Evolutionary conservation across 37 sponge, comb jelly and placozoan genomes (phyloP).

Genomic region (Amphimedon queenslandica): DNA sequence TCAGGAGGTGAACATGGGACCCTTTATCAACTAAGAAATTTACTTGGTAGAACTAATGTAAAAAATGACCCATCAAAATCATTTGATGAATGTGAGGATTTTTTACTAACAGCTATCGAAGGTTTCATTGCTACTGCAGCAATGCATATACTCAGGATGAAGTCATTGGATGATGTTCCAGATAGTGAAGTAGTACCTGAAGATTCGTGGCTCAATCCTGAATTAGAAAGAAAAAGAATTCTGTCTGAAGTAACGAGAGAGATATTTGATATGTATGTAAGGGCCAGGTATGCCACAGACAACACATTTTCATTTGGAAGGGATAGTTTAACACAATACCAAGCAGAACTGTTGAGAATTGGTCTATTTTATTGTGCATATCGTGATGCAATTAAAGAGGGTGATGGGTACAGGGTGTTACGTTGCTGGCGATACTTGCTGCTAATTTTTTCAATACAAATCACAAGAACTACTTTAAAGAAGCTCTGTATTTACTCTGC

Average conservation of each 20-base stretch:
- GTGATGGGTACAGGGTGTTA: slow-evolving; percentile 10
- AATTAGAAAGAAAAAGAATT: background rate
- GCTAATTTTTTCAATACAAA: slow-evolving; percentile 1
- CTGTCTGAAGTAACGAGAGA: no score
- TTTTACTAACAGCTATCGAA: background rate
- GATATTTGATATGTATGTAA: no score
- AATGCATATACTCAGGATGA: background rate
- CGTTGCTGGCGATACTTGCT: slow-evolving; percentile 22
- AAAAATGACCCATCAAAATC: background rate
- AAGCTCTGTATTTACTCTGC: slow-evolving; percentile 5
- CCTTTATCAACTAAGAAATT: slow-evolving; percentile 2
- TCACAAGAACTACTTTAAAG: slow-evolving; percentile 12
- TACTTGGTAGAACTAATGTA: background rate
- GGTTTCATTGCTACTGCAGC: background rate
- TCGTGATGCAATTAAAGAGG: slow-evolving; percentile 23
- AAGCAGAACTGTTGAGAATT: background rate
- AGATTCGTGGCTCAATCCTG: background rate
- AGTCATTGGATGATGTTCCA: slow-evolving; percentile 14
- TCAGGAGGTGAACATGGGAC: slow-evolving; percentile 21
- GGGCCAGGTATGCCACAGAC: background rate
- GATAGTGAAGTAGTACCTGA: slow-evolving; percentile 4
- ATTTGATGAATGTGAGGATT: background rate
- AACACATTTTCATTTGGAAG: background rate
- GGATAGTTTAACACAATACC: background rate
- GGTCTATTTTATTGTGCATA: slow-evolving; percentile 4